Conservation (phyloP, 2,797 vertebrate species). For the Poecile montanus region DNA sequence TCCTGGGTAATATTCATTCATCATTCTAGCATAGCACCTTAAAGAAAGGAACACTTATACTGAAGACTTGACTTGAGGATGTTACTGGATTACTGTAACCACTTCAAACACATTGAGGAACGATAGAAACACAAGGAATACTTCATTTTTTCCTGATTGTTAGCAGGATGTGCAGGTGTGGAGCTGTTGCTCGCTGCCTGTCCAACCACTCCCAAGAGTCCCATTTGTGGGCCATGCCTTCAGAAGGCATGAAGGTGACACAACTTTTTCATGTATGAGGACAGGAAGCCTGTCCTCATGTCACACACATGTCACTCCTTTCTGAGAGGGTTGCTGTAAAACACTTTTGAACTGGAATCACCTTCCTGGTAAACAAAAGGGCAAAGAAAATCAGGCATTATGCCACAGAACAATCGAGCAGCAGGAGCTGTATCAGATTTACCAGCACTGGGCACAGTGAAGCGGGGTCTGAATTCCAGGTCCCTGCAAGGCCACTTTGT, state of each 20-base stretch:
- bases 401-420: rapidly evolving
- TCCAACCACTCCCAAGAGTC: background rate
- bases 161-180: background rate
- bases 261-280: rapidly evolving
- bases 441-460: too few relatives aligned
- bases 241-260: background rate
- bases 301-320: background rate
- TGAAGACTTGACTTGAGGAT: background rate
- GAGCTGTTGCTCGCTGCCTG: background rate
- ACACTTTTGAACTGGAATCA: background rate
- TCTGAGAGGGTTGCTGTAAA: background rate
- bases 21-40: background rate
- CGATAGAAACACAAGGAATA: background rate
- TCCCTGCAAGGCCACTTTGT: background rate
- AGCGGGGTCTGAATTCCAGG: background rate
- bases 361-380: rapidly evolving
- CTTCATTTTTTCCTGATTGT: background rate
- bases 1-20: background rate
- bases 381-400: background rate
- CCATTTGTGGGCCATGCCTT: background rate
- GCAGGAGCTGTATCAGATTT: background rate
- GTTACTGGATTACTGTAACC: background rate
- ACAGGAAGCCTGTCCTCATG: background rate
- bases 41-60: background rate
- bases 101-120: background rate